phyloP scores from a whole-genome alignment of 2,888 invertebrate genomes.

The Drosophila melanosoma region DNA sequence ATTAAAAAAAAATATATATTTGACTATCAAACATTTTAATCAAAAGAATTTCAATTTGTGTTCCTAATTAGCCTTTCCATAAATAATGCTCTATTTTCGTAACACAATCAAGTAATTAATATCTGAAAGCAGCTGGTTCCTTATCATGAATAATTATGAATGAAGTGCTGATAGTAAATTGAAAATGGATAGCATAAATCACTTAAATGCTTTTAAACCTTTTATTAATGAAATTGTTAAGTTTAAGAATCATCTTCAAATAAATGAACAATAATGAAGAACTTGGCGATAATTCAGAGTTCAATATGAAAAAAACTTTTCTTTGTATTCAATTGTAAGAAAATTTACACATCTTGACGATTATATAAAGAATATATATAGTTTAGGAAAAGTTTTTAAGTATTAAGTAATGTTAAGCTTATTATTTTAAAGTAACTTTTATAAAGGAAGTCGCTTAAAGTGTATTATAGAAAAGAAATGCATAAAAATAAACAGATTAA shows the following conservation, averaged over 20 bases:
- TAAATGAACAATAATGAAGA: not conserved
- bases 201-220: not conserved
- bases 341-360: not conserved
- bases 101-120: not conserved
- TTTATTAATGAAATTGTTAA: not conserved
- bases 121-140: not conserved
- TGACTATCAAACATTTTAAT: not conserved
- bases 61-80: not conserved
- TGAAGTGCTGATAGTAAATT: conserved; percentile 31
- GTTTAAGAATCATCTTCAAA: not conserved
- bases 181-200: conserved; percentile 13
- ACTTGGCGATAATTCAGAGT: no score
- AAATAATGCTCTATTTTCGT: not conserved
- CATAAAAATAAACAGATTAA: not conserved
- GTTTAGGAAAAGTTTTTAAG: not conserved
- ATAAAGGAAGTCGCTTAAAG: not conserved
- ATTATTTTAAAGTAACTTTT: not conserved
- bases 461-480: not conserved
- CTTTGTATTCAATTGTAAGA: not conserved
- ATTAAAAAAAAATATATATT: not conserved
- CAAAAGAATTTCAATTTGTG: not conserved
- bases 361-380: not conserved
- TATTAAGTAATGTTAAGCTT: not conserved
- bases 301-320: not conserved
- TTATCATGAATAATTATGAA: conserved; percentile 40